These are phyloP conservation scores for Thecocarcelia acutangulata DNA, from an alignment of 2,888 invertebrate species.

Conservation along the genomic window DNA sequence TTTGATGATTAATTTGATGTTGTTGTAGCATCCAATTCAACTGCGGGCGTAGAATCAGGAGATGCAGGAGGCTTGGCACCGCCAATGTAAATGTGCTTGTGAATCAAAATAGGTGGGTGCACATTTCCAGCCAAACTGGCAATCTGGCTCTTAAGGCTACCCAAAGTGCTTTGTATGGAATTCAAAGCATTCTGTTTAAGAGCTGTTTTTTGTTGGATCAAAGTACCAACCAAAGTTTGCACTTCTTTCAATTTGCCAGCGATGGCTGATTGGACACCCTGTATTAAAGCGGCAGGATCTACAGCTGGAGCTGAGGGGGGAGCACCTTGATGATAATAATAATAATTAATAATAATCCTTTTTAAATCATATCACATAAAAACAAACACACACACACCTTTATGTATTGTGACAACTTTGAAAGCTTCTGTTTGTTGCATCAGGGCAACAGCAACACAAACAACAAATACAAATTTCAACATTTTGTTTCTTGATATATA, in stretches of 20 bases:
- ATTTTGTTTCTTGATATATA: slow-evolving; percentile 47
- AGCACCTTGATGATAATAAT: slow-evolving; percentile 49
- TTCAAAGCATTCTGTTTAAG: slow-evolving; percentile 67
- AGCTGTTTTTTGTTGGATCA: slow-evolving; percentile 63
- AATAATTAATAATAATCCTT: background rate
- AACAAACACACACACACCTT: slow-evolving; percentile 55
- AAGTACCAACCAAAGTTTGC: slow-evolving; percentile 53
- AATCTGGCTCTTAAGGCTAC: slow-evolving; percentile 52
- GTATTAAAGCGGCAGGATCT: slow-evolving; percentile 56
- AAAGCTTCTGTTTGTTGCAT: slow-evolving; percentile 62
- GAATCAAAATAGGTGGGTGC: slow-evolving; percentile 41
- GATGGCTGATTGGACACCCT: slow-evolving; percentile 59
- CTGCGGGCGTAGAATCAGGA: slow-evolving; percentile 46
- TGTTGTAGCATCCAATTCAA: slow-evolving; percentile 40
- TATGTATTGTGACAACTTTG: slow-evolving; percentile 58
- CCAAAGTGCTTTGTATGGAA: slow-evolving; percentile 57
- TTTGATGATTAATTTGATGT: slow-evolving; percentile 34
- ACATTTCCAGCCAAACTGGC: slow-evolving; percentile 33
- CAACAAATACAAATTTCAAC: slow-evolving; percentile 61
- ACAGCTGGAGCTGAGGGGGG: no score
- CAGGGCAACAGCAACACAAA: slow-evolving; percentile 50
- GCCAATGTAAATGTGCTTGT: slow-evolving; percentile 58
- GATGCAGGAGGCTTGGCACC: slow-evolving; percentile 27
- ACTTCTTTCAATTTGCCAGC: slow-evolving; percentile 65
- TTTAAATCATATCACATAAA: background rate